phyloP scores from a whole-genome alignment of 1,140 invertebrate genomes.

The Drosophila guanche region DNA sequence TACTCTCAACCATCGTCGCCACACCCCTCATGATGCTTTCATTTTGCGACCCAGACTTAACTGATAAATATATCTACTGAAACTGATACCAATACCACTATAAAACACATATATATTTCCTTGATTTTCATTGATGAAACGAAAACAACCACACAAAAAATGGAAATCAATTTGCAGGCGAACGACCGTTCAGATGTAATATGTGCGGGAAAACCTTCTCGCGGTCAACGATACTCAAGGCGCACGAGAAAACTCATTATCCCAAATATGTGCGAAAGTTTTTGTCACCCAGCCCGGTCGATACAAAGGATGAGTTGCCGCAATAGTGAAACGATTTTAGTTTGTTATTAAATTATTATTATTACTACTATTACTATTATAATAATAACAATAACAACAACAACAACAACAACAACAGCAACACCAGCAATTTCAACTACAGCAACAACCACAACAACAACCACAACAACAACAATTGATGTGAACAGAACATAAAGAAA shows the following conservation, averaged over 20 bases:
- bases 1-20: too few relatives aligned
- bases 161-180: slow-evolving; percentile 84
- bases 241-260: slow-evolving; percentile 96
- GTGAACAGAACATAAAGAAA: slow-evolving; percentile 24
- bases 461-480: slow-evolving; percentile 71
- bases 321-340: slow-evolving; percentile 85
- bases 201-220: slow-evolving; percentile 96
- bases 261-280: slow-evolving; percentile 94
- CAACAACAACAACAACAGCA: slow-evolving; percentile 62
- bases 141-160: not conserved
- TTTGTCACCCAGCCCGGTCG: slow-evolving; percentile 92
- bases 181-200: slow-evolving; percentile 93
- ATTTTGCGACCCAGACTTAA: too few relatives aligned
- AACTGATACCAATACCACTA: not conserved
- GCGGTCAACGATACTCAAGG: slow-evolving; percentile 93
- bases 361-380: slow-evolving; percentile 83
- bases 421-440: slow-evolving; percentile 39
- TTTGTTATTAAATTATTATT: slow-evolving; percentile 84
- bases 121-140: slow-evolving; percentile 18
- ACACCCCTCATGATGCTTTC: too few relatives aligned
- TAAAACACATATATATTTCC: slow-evolving; percentile 20
- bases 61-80: slow-evolving; percentile 7
- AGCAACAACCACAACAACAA: slow-evolving; percentile 71
- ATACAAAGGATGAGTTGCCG: slow-evolving; percentile 91
- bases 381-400: slow-evolving; percentile 78